phyloP scores from a whole-genome alignment of 2,797 vertebrate genomes.

The Orestias chungarensis region DNA sequence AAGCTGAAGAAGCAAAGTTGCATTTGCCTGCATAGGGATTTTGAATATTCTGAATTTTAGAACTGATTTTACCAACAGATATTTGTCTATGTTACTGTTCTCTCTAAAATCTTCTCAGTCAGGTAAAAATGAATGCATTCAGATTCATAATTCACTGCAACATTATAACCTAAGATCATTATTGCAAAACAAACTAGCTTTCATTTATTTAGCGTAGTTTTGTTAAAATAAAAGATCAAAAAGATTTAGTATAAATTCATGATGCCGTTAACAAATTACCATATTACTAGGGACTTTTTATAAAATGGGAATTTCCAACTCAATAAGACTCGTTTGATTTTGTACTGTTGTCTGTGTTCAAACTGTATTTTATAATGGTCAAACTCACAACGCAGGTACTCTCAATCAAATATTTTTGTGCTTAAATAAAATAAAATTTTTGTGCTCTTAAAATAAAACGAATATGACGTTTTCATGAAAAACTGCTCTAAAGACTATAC shows the following conservation, averaged over 20 bases:
- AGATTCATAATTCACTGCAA: neutral
- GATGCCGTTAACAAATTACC: neutral
- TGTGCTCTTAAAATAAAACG: too few species aligned
- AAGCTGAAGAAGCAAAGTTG: neutral
- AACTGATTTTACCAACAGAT: neutral
- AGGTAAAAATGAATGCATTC: neutral
- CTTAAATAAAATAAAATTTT: too few species aligned
- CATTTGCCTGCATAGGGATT: accelerated
- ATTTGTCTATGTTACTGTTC: neutral
- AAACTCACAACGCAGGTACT: too few species aligned
- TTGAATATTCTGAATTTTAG: neutral
- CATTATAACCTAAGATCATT: neutral
- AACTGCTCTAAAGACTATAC: too few species aligned
- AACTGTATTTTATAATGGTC: too few species aligned
- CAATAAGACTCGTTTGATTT: too few species aligned
- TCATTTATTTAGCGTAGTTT: neutral
- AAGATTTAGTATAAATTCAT: neutral
- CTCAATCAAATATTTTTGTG: too few species aligned
- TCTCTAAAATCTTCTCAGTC: neutral
- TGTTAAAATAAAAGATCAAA: neutral
- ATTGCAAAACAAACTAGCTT: neutral
- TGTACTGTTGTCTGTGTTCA: too few species aligned
- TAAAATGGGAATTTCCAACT: neutral
- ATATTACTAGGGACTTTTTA: neutral
- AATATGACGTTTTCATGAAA: too few species aligned